Base-by-base conservation (phyloP, 2,888 invertebrate species). In the Eupeodes luniger region DNA sequence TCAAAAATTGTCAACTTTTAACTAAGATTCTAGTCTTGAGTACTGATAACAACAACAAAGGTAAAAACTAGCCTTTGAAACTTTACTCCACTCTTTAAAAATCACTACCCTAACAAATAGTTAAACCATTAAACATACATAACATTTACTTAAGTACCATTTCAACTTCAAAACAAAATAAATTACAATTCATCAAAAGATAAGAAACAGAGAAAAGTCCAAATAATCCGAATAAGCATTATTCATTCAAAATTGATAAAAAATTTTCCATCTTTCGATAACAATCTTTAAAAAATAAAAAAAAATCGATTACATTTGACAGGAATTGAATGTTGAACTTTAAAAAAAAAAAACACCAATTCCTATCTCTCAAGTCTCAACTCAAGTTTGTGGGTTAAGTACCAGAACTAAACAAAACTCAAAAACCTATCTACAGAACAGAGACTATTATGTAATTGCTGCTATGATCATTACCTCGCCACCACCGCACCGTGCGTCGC, bases 371-470 rank as follows among this genome's bases (percentile, higher is more conserved):
- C 40, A 40, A 7, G 9, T 40, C 47, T 9, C 9, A 16, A 47
- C 19, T 47, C 47, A 47, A 66, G 27, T 66, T 49, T 66, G 47
- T 49, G 19, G 66, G 27, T 49, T 49, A 66, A 66, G 66, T 27
- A 66, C 47, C 27, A 66, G 66, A 34, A 69, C n/a, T 36, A 16
- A n/a, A n/a, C 47, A 66, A 47, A 34, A 69, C n/a, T 36, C 36
- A n/a, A n/a, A 53, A 51, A 69, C n/a, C 34, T 11, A 34, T 14
- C 19, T 27, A 67, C 62, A 62, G 40, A 27, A 47, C 44, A 5
- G 36, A 76, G 47, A 66, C 14, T 72, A 66, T 85, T 85, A 85
- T 85, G 64, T 85, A 85, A 85, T 55, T 77, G 12, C 36, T 47
- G 55, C 55, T 19, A 19, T 70, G 19, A 40, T 70, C 44, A 51